A percentile compares a stretch with the other conserved stretches of the same genome.
phyloP scores from a whole-genome alignment of 2,797 vertebrate species.

The Serranus cabrilla region DNA sequence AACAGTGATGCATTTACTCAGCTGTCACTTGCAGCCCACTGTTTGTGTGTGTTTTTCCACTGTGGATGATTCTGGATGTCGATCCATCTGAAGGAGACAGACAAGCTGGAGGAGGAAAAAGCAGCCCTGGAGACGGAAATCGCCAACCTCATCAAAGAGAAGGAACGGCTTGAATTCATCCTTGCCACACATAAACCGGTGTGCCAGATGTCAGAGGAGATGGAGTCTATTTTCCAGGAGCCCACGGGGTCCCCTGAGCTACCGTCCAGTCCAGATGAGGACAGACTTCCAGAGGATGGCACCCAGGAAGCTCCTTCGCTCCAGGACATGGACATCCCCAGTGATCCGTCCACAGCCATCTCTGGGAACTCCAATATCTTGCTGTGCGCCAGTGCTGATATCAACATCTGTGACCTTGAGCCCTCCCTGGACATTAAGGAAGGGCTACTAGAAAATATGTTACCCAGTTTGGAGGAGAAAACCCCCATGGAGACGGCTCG shows the following conservation, averaged over 20 bases:
- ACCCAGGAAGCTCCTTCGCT: constrained; percentile 81
- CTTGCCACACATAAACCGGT: constrained; percentile 92
- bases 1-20: constrained; percentile 72
- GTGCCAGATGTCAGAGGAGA: constrained; percentile 93
- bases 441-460: constrained; percentile 91
- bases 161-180: constrained; percentile 95
- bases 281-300: constrained; percentile 80
- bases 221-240: constrained; percentile 91
- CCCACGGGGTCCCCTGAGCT: constrained; percentile 80
- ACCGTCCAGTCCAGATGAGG: constrained; percentile 72
- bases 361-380: constrained; percentile 89
- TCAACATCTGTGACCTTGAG: constrained; percentile 87
- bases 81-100: constrained; percentile 91
- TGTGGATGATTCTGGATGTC: constrained; percentile 63
- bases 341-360: constrained; percentile 85
- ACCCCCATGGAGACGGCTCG: constrained; percentile 90
- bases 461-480: constrained; percentile 85
- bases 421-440: constrained; percentile 92
- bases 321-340: constrained; percentile 86
- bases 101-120: constrained; percentile 95
- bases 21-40: constrained; percentile 63
- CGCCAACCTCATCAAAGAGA: constrained; percentile 95
- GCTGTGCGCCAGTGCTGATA: constrained; percentile 87
- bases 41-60: constrained; percentile 52
- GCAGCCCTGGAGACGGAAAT: constrained; percentile 94